Base-by-base conservation (phyloP, 2,888 invertebrate genomes). In the Hirtodrosophila cameraria region DNA sequence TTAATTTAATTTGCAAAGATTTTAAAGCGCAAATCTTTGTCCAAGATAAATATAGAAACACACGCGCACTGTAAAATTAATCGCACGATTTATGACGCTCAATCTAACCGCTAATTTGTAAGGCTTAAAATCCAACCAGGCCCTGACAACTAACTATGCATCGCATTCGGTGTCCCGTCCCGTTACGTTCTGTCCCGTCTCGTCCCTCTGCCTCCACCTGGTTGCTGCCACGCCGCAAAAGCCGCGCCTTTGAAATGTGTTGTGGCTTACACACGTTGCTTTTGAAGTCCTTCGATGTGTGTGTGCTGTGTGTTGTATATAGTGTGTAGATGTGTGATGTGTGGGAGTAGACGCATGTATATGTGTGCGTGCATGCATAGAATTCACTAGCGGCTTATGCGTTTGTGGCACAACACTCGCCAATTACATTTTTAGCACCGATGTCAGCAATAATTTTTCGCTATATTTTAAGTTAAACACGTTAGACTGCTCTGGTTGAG, bases 31-130 rank as follows among this genome's bases (percentile, higher is more conserved):
- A 35, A 54, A 59, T 43, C 60, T 31, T 48, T 43, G 60, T 78
- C 68, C 77, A 71, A 49, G 59, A 71, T 70, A 78, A 74, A 75
- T 62, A 80, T 69, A 48, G 58, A 48, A 41, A 64, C 58, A 43
- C 76, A 74, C 50, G 52, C 49, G 62, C 65, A 68, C 67, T 80
- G 79, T 60, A 65, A 79, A 83, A 65, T 81, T 73, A 84, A 83
- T 81, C 85, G 67, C 66, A 71, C 69, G 66, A 85, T 83, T 85
- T 83, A 84, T 79, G 71, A 73, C 65, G 79, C 75, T 66, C 76
- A 71, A 76, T 79, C 83, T 76, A 83, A 81, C 83, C 83, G 66
- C 81, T 85, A 83, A 84, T 84, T 82, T 82, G 72, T 84, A 75
- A 63, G 76, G 75, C 79, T 76, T 72, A 78, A 50, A 64, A 35